Percentiles rank a stretch among this genome's conserved stretches.
Conservation (phyloP, 2,113 vertebrate genomes). For the Halcyon senegalensis region DNA sequence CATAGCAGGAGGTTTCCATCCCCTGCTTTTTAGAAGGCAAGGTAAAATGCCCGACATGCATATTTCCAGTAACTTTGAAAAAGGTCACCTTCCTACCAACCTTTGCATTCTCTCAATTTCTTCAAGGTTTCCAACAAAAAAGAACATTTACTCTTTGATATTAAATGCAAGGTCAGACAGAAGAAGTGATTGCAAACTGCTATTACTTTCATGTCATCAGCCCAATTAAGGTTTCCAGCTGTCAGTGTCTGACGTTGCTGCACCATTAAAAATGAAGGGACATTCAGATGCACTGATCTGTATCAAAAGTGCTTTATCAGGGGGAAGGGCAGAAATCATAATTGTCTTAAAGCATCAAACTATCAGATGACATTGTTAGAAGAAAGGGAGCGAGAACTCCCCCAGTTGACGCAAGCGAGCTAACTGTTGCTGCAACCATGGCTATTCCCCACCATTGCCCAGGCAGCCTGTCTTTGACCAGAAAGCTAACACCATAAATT, state of each 20-base stretch:
- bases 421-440: not conserved
- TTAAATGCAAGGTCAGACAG: constrained; percentile 74
- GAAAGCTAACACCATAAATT: not conserved
- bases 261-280: constrained; percentile 67
- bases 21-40: not conserved
- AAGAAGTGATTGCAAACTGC: constrained; percentile 51
- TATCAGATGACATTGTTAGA: constrained; percentile 59
- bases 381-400: not conserved
- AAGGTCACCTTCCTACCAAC: not conserved
- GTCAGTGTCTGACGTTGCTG: constrained; percentile 59
- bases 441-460: not conserved
- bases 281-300: constrained; percentile 76
- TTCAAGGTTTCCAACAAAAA: constrained; percentile 14
- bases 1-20: not conserved
- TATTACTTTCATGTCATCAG: constrained; percentile 73
- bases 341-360: constrained; percentile 54
- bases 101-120: not conserved
- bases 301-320: constrained; percentile 63
- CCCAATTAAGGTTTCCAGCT: constrained; percentile 80
- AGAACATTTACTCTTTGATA: constrained; percentile 66
- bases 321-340: constrained; percentile 49
- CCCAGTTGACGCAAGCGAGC: not conserved
- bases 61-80: not conserved
- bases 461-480: not conserved
- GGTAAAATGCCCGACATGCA: not conserved